These are phyloP conservation scores for Seriola dumerili DNA, from an alignment of 2,113 vertebrate genomes.

Conservation along the genomic window DNA sequence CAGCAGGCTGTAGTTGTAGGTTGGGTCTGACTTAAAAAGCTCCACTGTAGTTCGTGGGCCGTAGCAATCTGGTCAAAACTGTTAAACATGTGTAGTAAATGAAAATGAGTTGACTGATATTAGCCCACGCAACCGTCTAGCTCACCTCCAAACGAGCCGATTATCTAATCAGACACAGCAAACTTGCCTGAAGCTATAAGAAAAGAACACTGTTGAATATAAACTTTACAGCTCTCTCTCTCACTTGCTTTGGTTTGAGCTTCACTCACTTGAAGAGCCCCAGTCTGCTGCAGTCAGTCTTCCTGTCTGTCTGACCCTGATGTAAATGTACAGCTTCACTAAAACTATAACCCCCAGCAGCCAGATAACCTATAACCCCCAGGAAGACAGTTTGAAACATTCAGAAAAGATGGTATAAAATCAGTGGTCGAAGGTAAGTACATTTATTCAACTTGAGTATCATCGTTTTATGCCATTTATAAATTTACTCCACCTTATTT, in stretches of 20 bases:
- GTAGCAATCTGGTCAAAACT: neutral
- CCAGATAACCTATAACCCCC: too few species aligned
- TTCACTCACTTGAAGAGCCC: neutral
- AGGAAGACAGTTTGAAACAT: neutral
- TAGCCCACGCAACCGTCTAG: neutral
- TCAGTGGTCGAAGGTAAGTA: too few species aligned
- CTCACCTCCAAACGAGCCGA: neutral
- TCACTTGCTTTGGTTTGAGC: neutral
- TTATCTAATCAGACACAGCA: neutral
- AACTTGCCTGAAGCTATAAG: neutral
- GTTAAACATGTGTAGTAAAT: slow-evolving; percentile 17
- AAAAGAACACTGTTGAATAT: neutral
- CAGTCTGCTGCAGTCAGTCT: neutral
- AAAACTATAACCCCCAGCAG: too few species aligned
- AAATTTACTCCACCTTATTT: neutral
- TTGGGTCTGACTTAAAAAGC: neutral
- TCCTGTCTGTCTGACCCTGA: neutral
- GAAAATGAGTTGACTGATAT: slow-evolving; percentile 27
- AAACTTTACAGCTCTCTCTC: neutral
- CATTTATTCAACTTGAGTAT: neutral
- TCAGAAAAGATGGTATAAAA: too few species aligned
- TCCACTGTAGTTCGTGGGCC: too few species aligned
- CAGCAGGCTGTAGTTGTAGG: neutral
- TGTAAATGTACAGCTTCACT: too few species aligned
- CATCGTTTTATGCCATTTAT: too few species aligned